Evolutionary conservation across 2,888 invertebrate genomes (phyloP).

Genomic region (Scaptomyza cyrtandrae): DNA sequence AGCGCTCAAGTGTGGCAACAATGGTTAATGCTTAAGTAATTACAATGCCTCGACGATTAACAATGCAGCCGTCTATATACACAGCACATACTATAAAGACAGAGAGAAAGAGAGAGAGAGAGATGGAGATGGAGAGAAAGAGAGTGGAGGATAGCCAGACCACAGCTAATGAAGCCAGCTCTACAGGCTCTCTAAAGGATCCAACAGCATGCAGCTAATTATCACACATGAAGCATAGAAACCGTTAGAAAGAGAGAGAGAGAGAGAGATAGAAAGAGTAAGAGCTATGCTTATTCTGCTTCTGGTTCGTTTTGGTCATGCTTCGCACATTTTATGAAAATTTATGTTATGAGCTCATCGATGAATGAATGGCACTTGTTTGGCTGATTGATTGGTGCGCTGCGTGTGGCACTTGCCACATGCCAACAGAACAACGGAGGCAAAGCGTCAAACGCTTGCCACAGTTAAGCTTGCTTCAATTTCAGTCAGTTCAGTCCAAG

Average conservation of each 20-base stretch:
- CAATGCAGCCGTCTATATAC: conserved; percentile 58
- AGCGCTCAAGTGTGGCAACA: conserved; percentile 75
- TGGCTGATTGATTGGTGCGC: conserved; percentile 69
- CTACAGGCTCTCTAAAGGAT: conserved; percentile 7
- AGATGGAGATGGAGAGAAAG: background rate
- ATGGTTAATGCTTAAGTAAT: conserved; percentile 81
- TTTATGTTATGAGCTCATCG: conserved; percentile 75
- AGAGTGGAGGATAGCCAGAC: conserved; percentile 3
- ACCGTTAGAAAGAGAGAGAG: background rate
- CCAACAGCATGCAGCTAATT: conserved; percentile 68
- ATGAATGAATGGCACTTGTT: conserved; percentile 41
- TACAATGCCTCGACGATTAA: conserved; percentile 77
- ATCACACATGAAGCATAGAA: conserved; percentile 61
- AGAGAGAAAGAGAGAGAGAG: background rate
- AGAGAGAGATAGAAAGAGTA: background rate
- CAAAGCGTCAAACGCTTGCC: background rate
- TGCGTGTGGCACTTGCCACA: conserved; percentile 60
- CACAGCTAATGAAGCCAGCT: conserved; percentile 66
- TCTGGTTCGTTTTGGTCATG: background rate
- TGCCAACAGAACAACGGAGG: background rate
- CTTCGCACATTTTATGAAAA: conserved; percentile 63
- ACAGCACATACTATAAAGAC: background rate
- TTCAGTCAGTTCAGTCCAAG: conserved; percentile 26
- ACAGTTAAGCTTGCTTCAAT: conserved; percentile 10
- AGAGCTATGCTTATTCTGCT: background rate